Base-by-base conservation (phyloP, 2,113 vertebrate species). In the Chroicocephalus ridibundus region DNA sequence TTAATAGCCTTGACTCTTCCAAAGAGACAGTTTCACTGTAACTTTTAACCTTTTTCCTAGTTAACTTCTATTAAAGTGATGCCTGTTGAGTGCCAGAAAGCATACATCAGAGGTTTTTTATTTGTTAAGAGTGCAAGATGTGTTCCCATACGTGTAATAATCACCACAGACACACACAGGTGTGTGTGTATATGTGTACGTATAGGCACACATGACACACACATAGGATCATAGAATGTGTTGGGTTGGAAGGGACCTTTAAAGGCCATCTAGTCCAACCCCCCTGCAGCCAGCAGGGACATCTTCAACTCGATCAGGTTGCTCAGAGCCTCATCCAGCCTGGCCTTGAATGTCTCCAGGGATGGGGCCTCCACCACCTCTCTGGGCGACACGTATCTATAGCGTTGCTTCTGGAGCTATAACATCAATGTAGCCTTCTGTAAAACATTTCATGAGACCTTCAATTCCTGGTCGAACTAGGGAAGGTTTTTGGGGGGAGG, bases 141-240 rank as follows among this genome's bases (percentile, higher is more conserved):
- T 55, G 75, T 40, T 91, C 21, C 60, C 69, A 0, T 62, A 42
- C 0, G 0, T 38, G 11, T n/a, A 38, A 36, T 68, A 55, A 54
- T 84, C 34, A n/a, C 31, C 27, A 13, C 52, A 54, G 32, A 44
- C 25, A 51, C 11, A 18, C 5, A 70, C 7, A 27, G 2, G 5
- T 38, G 11, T 44, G 29, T 32, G 20, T 65, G 18, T 42, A 6
- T 44, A 8, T 47, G 46, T 47, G 13, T 6, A 22, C 4, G 25
- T 0, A 16, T 5, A n/a, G 7, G 38, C 20, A n/a, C 9, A 34
- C 4, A 40, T 3, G 17, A n/a, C 4, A 31, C 7, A 47, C 1
- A 9, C 4, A 15, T 1, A 49, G 47, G 12, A 49, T 49, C 47
- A 49, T 12, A 49, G 47, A 49, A 12, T 12, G 47, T 22, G 21